A percentile compares a stretch with the other conserved stretches of the same genome.
These are phyloP conservation scores for Lingula anatina DNA, from an alignment of 2,888 invertebrate species.

Conservation along the genomic window DNA sequence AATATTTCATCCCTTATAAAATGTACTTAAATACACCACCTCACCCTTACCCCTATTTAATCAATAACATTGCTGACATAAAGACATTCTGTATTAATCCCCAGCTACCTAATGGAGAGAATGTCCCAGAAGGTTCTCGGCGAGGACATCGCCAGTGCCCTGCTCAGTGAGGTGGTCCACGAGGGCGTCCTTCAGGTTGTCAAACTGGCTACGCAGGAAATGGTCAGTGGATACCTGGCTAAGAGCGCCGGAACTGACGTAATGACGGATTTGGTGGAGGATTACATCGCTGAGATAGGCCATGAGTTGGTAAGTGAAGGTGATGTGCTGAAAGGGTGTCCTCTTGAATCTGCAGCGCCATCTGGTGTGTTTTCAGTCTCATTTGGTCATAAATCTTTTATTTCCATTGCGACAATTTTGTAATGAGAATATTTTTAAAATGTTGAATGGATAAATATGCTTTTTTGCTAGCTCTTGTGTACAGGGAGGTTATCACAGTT, in stretches of 20 bases:
- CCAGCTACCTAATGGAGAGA: constrained; percentile 24
- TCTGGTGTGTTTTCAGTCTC: too few species aligned
- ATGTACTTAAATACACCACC: too few species aligned
- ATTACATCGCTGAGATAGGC: constrained; percentile 23
- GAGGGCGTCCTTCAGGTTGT: constrained; percentile 19
- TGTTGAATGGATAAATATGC: background rate
- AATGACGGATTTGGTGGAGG: constrained; percentile 19
- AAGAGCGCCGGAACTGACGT: constrained; percentile 16
- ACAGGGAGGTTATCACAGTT: too few species aligned
- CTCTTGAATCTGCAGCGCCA: too few species aligned
- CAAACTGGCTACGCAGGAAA: constrained; percentile 19
- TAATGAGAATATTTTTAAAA: background rate
- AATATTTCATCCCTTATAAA: background rate
- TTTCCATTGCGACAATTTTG: background rate
- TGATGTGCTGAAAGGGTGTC: too few species aligned
- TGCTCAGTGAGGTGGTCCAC: constrained; percentile 24
- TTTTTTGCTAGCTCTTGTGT: too few species aligned
- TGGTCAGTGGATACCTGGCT: constrained; percentile 24
- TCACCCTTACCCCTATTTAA: too few species aligned
- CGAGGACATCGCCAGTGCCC: constrained; percentile 22
- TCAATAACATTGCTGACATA: too few species aligned
- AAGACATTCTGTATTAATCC: constrained; percentile 1
- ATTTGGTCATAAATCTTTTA: background rate
- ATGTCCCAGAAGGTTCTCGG: constrained; percentile 17
- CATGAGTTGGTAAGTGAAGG: constrained; percentile 17